phyloP scores from a whole-genome alignment of 2,888 invertebrate species.

The Caenorhabditis zanzibari region DNA sequence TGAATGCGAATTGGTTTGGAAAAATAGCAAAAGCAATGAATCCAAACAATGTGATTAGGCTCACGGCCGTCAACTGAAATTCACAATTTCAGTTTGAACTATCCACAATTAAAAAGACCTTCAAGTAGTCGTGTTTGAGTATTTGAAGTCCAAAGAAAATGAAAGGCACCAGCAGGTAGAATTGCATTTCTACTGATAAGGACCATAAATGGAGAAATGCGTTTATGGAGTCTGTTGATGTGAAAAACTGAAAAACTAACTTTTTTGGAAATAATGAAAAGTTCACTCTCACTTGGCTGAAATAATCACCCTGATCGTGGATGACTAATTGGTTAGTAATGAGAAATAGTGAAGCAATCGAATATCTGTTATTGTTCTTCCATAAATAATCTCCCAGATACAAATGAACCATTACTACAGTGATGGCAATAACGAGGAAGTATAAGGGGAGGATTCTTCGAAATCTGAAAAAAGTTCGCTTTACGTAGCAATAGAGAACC shows the following conservation, averaged over 20 bases:
- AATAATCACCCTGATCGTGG: constrained; percentile 16
- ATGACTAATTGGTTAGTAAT: constrained; percentile 58
- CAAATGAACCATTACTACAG: constrained; percentile 5
- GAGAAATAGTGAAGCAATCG: constrained; percentile 2
- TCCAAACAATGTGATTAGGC: background rate
- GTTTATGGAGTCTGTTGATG: background rate
- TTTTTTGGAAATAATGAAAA: background rate
- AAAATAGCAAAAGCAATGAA: constrained; percentile 6
- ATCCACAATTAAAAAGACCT: no score
- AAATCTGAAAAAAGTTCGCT: background rate
- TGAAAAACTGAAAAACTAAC: background rate
- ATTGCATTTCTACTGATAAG: constrained; percentile 8
- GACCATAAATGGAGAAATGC: constrained; percentile 23
- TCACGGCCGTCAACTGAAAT: background rate
- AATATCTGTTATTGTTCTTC: constrained; percentile 17
- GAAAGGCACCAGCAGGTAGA: constrained; percentile 41
- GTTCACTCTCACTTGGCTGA: background rate
- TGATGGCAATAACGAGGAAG: background rate
- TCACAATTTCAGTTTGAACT: background rate
- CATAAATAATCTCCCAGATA: constrained; percentile 14
- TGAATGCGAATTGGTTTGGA: constrained; percentile 42
- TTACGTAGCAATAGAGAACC: background rate
- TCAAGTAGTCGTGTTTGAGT: constrained; percentile 9
- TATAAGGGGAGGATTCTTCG: constrained; percentile 10
- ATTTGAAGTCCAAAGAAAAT: constrained; percentile 23